Evolutionary conservation across 2,888 invertebrate species (phyloP).

Genomic region (Phragmatobia fuliginosa): DNA sequence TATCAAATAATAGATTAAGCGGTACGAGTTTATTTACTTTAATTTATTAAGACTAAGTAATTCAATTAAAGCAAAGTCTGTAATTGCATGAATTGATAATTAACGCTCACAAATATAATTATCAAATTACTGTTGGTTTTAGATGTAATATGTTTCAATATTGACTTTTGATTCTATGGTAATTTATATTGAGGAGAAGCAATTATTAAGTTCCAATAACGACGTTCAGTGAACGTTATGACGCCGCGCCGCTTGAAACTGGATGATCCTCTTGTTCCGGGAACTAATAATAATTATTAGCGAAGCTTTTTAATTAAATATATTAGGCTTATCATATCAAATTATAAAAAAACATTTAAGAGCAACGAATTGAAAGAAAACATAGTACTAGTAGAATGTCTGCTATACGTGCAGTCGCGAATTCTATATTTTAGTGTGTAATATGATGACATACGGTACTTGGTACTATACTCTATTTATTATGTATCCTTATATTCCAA

Average conservation of each 20-base stretch:
- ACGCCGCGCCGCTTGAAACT: background rate
- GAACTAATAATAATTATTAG: background rate
- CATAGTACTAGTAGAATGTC: no score
- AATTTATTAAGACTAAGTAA: constrained; percentile 1
- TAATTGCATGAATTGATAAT: constrained; percentile 1
- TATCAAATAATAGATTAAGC: background rate
- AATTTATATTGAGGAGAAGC: background rate
- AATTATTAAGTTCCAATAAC: background rate
- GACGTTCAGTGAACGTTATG: background rate
- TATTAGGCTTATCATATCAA: background rate
- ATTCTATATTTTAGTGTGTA: no score
- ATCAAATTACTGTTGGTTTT: background rate
- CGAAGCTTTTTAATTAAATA: background rate
- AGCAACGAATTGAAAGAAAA: no score
- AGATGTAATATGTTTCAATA: background rate
- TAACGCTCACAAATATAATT: constrained; percentile 5
- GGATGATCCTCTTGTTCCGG: background rate
- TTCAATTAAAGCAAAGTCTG: background rate
- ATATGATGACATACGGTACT: no score
- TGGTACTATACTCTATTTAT: no score
- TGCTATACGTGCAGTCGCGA: no score
- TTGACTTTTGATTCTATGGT: background rate
- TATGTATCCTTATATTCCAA: no score
- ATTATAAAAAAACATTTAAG: no score
- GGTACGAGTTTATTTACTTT: background rate